A percentile compares a stretch with the other conserved stretches of the same genome.
Evolutionary conservation across 2,797 vertebrate species (phyloP).

Genomic region (Phrynocephalus vlangalii): DNA sequence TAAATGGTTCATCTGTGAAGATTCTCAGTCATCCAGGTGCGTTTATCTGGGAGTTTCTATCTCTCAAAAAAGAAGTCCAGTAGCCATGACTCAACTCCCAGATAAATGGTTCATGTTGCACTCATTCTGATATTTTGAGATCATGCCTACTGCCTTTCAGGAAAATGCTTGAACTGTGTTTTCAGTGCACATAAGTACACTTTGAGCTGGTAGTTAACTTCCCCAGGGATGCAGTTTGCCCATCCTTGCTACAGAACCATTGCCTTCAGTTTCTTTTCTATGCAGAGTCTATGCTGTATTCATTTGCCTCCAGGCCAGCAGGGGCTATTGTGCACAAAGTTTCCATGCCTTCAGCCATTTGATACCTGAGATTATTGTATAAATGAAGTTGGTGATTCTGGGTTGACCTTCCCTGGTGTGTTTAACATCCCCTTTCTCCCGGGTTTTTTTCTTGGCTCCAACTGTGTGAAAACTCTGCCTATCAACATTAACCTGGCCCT

Average conservation of each 20-base stretch:
- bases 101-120: not conserved
- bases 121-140: conserved; percentile 8
- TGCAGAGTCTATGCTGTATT: not conserved
- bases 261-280: not conserved
- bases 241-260: too few species aligned
- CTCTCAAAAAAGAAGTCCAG: too few species aligned
- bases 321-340: conserved; percentile 25
- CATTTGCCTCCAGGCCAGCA: not conserved
- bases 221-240: not conserved
- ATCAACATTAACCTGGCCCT: not conserved
- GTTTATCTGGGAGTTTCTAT: too few species aligned
- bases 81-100: too few species aligned
- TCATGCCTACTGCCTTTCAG: conserved; percentile 35
- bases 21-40: too few species aligned
- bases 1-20: fast-evolving
- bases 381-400: conserved; percentile 31
- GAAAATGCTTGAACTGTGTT: conserved; percentile 13
- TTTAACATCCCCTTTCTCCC: not conserved
- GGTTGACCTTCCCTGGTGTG: not conserved
- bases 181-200: not conserved
- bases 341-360: conserved; percentile 46
- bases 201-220: not conserved
- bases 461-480: too few species aligned
- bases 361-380: conserved; percentile 17
- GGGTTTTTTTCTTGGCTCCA: not conserved